phyloP scores from a whole-genome alignment of 2,888 invertebrate species.

The Trachelus iudaicus region DNA sequence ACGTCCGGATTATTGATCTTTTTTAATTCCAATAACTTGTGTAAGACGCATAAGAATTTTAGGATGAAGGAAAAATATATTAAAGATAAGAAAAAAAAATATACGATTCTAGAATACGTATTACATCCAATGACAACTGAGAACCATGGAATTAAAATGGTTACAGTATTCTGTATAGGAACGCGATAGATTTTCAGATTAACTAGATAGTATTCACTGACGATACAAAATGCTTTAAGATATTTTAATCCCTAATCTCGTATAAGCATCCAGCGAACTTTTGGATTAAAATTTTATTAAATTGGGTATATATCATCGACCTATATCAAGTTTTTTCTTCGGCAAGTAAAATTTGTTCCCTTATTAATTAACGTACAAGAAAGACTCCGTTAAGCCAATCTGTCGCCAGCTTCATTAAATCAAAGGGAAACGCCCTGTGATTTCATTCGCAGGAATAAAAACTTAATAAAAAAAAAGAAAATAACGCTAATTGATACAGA shows the following conservation, averaged over 20 bases:
- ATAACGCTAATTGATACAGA: background rate
- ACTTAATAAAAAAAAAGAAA: background rate
- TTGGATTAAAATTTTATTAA: background rate
- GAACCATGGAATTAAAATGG: background rate
- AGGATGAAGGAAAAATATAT: background rate
- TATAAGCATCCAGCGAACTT: background rate
- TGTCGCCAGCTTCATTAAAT: background rate
- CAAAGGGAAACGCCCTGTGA: background rate
- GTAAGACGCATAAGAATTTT: background rate
- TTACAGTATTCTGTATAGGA: background rate
- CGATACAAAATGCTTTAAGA: background rate
- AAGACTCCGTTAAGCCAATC: background rate
- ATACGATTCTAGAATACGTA: background rate
- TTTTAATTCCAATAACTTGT: background rate
- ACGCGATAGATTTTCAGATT: background rate
- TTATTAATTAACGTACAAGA: background rate
- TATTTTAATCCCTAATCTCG: background rate
- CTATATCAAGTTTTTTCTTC: background rate
- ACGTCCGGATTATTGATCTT: background rate
- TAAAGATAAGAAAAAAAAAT: background rate
- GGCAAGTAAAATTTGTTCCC: background rate
- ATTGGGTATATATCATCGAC: background rate
- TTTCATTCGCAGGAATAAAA: background rate
- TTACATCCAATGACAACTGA: background rate
- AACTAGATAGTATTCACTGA: background rate